Evolutionary conservation across 2,113 vertebrate species (phyloP).

Genomic region (Dromaius novaehollandiae): DNA sequence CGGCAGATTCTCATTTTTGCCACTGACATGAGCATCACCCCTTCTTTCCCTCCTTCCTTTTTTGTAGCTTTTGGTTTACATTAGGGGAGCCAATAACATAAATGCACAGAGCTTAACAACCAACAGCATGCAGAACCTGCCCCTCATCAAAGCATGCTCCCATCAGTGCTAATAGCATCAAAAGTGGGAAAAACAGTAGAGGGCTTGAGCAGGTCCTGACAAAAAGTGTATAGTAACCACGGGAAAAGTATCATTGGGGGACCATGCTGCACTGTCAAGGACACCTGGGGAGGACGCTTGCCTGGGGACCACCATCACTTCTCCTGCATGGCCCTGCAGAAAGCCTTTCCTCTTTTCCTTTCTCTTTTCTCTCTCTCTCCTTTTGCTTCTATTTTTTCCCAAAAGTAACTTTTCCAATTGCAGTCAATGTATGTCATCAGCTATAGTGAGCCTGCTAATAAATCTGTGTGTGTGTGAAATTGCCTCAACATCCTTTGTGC

Average conservation of each 20-base stretch:
- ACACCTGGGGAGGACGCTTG: background rate
- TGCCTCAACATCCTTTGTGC: background rate
- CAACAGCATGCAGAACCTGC: background rate
- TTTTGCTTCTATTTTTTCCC: background rate
- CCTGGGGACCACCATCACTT: background rate
- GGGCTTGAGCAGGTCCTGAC: background rate
- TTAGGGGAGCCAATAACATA: background rate
- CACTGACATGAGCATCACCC: background rate
- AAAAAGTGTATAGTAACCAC: background rate
- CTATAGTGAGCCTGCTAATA: background rate
- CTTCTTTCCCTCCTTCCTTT: background rate
- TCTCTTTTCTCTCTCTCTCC: accelerated
- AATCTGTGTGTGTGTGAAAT: background rate
- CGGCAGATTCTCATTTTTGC: background rate
- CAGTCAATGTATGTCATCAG: background rate
- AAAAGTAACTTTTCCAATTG: background rate
- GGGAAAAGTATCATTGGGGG: accelerated
- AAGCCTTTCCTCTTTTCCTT: background rate
- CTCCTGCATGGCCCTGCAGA: background rate
- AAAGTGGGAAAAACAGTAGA: background rate
- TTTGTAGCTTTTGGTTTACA: background rate
- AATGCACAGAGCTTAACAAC: background rate
- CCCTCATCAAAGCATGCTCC: background rate
- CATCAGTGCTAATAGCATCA: background rate
- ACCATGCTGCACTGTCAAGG: background rate